phyloP scores from a whole-genome alignment of 2,888 invertebrate genomes.

The Sinodicranocentrus sp. region DNA sequence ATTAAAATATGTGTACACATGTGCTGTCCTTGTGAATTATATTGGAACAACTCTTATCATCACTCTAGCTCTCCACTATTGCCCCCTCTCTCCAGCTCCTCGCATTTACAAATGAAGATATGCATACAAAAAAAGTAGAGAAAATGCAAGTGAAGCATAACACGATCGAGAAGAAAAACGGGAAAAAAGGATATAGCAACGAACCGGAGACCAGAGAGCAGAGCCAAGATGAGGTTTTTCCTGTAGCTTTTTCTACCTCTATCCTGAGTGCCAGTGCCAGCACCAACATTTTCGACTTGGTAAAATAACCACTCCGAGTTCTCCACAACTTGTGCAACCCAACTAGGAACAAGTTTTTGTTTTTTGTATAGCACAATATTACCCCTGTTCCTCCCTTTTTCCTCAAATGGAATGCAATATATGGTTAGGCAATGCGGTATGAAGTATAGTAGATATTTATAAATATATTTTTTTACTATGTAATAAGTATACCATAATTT shows the following conservation, averaged over 20 bases:
- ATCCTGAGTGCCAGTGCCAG: constrained; percentile 3
- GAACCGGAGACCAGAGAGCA: constrained; percentile 35
- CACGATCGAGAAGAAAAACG: neutral
- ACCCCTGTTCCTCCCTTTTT: neutral
- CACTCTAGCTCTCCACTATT: constrained; percentile 4
- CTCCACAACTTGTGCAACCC: neutral
- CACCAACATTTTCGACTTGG: constrained; percentile 37
- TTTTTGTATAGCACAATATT: too few species aligned
- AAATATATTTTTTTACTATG: too few species aligned
- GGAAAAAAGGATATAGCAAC: constrained; percentile 6
- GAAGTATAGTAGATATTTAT: too few species aligned
- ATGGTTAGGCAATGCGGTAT: too few species aligned
- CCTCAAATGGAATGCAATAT: constrained; percentile 7
- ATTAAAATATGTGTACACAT: constrained; percentile 52
- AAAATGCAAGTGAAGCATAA: constrained; percentile 38
- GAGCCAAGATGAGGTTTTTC: constrained; percentile 53
- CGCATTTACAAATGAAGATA: constrained; percentile 26
- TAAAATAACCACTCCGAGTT: neutral
- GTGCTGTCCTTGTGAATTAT: constrained; percentile 55
- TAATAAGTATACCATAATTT: too few species aligned
- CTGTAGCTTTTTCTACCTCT: neutral
- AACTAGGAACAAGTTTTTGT: too few species aligned
- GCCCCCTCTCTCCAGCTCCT: neutral
- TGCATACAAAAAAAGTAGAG: constrained; percentile 45
- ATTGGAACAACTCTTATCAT: constrained; percentile 27